Evolutionary conservation across 1,140 invertebrate species (phyloP), one percentile per base, ranked within the genome.

Genomic region (Laodelphax striatellus): DNA sequence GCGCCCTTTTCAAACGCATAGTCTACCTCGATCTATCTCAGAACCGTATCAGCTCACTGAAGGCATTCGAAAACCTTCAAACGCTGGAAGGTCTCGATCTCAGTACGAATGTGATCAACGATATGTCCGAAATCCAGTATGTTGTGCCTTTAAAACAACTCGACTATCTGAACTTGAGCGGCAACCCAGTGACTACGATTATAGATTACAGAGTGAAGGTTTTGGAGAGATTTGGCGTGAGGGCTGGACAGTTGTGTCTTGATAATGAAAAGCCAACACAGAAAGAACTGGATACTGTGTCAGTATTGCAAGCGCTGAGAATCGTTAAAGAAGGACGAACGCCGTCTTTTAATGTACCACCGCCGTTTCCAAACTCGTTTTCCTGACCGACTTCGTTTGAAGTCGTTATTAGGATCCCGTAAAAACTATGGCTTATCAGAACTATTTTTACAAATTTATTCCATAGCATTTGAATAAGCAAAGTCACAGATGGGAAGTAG

Each of bases 191-290:
- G 0, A 88, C 92, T 0, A 84, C 84, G 4, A 80, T 84, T 41
- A 79, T 90, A 64, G 94, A 97, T 75, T 98, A 97, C 72, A 80
- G 94, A 68, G 86, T 92, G 0, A 90, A 90, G 70, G 87, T 94
- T 0, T 76, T 97, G 55, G 86, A 90, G 65, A 80, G 85, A 57
- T 93, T 95, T 70, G 86, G 87, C 50, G 79, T 81, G 43, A 77
- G 89, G 52, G 87, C 88, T 61, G 72, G 78, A 38, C 84, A 91
- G 64, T 80, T 94, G 44, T 87, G 81, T 70, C 72, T 97, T 52
- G 94, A 97, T 69, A 91, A 91, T 70, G 86, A 92, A 67, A 87
- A 84, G 65, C 83, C 91, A 0, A 86, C 86, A 24, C 86, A 92
- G 69, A 87, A 88, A 66, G 94, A 97, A 74, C 71, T 95, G 50